Evolutionary conservation across 2,797 vertebrate species (phyloP).

Genomic region (Phalanger gymnotis): DNA sequence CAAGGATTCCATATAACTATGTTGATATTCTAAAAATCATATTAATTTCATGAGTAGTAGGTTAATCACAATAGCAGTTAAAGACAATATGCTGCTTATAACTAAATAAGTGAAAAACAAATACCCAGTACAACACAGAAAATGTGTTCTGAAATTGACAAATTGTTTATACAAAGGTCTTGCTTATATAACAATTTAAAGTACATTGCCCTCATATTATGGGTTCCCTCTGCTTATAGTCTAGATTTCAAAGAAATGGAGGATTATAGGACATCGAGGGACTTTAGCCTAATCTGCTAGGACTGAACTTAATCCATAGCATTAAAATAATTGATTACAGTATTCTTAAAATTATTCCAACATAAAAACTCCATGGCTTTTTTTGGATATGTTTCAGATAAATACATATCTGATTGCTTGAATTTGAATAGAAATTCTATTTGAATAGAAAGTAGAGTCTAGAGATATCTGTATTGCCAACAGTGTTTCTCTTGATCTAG

Average conservation of each 20-base stretch:
- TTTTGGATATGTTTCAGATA: background rate
- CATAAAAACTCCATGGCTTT: background rate
- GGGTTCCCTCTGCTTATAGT: background rate
- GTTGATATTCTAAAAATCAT: slow-evolving; percentile 57
- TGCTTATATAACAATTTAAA: background rate
- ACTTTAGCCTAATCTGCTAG: slow-evolving; percentile 4
- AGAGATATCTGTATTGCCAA: background rate
- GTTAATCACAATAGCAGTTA: slow-evolving; percentile 56
- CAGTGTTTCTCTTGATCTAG: background rate
- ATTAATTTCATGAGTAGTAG: slow-evolving; percentile 61
- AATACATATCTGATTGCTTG: background rate
- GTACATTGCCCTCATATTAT: slow-evolving; percentile 18
- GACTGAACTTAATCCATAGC: background rate
- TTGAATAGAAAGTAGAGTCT: background rate
- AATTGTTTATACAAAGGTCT: slow-evolving; percentile 35
- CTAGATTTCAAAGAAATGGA: slow-evolving; percentile 24
- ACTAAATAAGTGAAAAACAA: slow-evolving; percentile 52
- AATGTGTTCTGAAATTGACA: slow-evolving; percentile 42
- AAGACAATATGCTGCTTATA: slow-evolving; percentile 70
- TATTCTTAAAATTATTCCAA: slow-evolving; percentile 22
- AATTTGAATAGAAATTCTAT: background rate
- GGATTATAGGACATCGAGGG: background rate
- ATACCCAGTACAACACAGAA: slow-evolving; percentile 39
- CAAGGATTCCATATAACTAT: slow-evolving; percentile 54
- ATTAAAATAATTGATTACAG: background rate